Evolutionary conservation across 2,113 vertebrate species (phyloP), one percentile per base, ranked within the genome.

Genomic region (Garra rufa): DNA sequence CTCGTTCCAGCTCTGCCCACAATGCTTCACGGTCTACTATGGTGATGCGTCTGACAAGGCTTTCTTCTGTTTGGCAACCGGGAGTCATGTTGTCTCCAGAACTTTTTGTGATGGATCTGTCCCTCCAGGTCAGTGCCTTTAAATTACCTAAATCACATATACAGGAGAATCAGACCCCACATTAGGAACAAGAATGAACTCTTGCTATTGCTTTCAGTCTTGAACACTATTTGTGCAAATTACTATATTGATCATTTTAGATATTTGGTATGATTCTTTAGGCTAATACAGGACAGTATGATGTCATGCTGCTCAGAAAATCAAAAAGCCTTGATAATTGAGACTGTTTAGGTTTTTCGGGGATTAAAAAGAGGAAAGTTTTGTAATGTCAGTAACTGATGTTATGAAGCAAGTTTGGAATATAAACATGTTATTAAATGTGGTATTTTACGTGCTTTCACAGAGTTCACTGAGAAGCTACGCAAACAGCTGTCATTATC

Each of bases 21-120:
- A 99, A 92, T 21, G 95, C 95, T 85, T 99, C 97, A 3, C 98
- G 95, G 77, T 99, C 98, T 86, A 98, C 95, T 0, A 97, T 86
- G 26, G 94, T 95, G 71, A 96, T 90, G 77, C 94, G 92, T 90
- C 91, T 94, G 75, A 95, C 71, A 26, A 92, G 83, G 73, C 90
- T 92, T 50, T 96, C 94, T 48, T 96, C 96, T 0, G 93, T 90
- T 28, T 85, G 79, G 83, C 85, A 69, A 13, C 90, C 89, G 28
- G 93, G 89, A 6, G 67, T 90, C 30, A 85, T 77, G 34, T 75
- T 17, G 26, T 94, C 95, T 0, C 82, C 85, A 0, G 88, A 79
- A 7, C 93, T 91, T 83, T 88, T 95, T 81, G 89, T 88, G 17
- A 89, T 90, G 44, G 84, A 83, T 38, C 92, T 95, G 88, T 94